Base-by-base conservation (phyloP, 2,113 vertebrate genomes). In the Danionella cerebrum region DNA sequence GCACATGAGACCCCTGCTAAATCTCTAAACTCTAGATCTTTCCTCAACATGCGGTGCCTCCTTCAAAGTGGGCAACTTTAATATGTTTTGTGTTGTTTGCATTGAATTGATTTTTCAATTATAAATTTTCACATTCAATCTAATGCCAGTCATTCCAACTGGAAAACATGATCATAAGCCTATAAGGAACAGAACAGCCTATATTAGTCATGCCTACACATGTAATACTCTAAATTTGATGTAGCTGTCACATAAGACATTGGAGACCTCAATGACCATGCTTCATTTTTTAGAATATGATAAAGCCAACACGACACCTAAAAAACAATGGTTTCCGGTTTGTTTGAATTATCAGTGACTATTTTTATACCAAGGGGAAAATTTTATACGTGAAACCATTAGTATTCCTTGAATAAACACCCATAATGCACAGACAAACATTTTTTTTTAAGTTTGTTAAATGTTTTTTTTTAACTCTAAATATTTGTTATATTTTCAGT, bases 1-100 rank as follows among this genome's bases (percentile, higher is more conserved):
- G 80, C 77, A 73, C 78, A 47, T 47, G 63, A 77, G 77, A 76
- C 76, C 71, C 77, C 79, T 71, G 74, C 76, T 79, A 42, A 53
- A 22, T 45, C 7, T 44, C 7, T 12, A 47, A n/a, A 18, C 47
- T 70, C 39, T 45, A 16, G 27, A 42, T 55, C 12, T 22, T 70
- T 63, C 35, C 39, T 7, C 19, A 35, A 3, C 1, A 35, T 27
- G 39, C 25, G 12, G 42, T 45, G 25, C n/a, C n/a, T n/a, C n/a
- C n/a, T n/a, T n/a, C n/a, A n/a, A n/a, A n/a, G n/a, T n/a, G n/a
- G n/a, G n/a, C n/a, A n/a, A n/a, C n/a, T n/a, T n/a, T n/a, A n/a
- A n/a, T n/a, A n/a, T n/a, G n/a, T n/a, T n/a, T n/a, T 14, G 39
- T 18, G 39, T 39, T 6, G 3, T 27, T 51, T 51, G 27, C 13